Percentiles rank a stretch among this genome's conserved stretches.
Conservation (phyloP, 2,888 invertebrate species). For the Myopa tessellatipennis region DNA sequence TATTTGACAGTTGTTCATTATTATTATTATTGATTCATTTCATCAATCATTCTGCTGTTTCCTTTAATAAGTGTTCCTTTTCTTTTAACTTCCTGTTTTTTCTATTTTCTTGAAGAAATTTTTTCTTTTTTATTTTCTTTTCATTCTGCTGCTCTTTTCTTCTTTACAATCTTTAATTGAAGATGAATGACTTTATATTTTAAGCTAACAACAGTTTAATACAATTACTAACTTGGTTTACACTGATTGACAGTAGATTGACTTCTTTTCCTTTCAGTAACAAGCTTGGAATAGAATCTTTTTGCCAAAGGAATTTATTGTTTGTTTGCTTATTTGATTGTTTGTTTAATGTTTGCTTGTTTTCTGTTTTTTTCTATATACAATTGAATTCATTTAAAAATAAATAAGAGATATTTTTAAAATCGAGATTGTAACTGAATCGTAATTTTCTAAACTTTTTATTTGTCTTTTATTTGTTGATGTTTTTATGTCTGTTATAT, state of each 20-base stretch:
- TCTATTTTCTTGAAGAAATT: slow-evolving; percentile 8
- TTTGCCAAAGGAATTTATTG: slow-evolving; percentile 61
- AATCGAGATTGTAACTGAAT: no score
- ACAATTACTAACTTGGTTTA: background rate
- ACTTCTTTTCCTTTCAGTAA: background rate
- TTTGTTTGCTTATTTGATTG: no score
- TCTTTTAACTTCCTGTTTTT: slow-evolving; percentile 14
- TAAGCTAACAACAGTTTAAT: slow-evolving; percentile 3
- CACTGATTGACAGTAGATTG: background rate
- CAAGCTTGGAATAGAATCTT: slow-evolving; percentile 60
- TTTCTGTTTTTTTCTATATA: no score
- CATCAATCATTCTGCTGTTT: no score
- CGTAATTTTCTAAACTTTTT: no score
- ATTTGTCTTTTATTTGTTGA: no score
- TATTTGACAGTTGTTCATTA: no score
- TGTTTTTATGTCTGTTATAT: no score
- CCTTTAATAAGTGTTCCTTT: background rate
- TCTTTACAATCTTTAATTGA: slow-evolving; percentile 1
- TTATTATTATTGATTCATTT: no score
- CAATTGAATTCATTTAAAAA: no score
- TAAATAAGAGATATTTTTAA: no score
- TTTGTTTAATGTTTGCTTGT: background rate
- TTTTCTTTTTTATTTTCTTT: background rate
- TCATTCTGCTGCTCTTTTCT: slow-evolving; percentile 13
- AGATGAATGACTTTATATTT: background rate